Conservation (phyloP, 1,140 invertebrate species). For the Drosophila ambigua region DNA sequence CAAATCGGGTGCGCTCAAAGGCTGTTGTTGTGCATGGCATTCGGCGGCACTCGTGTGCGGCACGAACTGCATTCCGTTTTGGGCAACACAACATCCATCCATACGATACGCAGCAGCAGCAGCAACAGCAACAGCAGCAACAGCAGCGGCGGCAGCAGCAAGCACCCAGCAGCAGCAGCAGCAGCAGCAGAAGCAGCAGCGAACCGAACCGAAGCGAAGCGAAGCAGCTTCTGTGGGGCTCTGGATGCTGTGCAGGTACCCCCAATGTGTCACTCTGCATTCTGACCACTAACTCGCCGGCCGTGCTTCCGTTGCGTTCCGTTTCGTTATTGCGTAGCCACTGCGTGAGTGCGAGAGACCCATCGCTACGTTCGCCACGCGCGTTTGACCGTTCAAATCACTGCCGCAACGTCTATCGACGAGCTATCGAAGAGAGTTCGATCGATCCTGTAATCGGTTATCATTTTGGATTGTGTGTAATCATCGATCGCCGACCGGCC, state of each 20-base stretch:
- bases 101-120: not conserved
- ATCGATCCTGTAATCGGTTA: too few relatives aligned
- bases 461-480: not conserved
- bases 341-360: constrained; percentile 10
- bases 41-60: constrained; percentile 1
- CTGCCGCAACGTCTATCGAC: too few relatives aligned
- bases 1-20: constrained; percentile 65
- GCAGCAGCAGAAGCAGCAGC: constrained; percentile 26
- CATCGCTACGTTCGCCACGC: too few relatives aligned
- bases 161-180: not conserved
- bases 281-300: constrained; percentile 83
- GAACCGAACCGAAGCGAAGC: not conserved
- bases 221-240: constrained; percentile 13
- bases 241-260: constrained; percentile 54
- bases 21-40: constrained; percentile 19
- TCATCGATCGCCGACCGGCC: not conserved
- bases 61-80: constrained; percentile 43
- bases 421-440: not conserved
- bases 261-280: constrained; percentile 82
- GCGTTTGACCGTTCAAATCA: too few relatives aligned
- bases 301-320: constrained; percentile 70
- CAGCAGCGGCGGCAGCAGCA: constrained; percentile 15
- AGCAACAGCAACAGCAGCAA: constrained; percentile 11
- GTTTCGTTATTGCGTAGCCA: not conserved
- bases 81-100: constrained; percentile 2